phyloP scores from a whole-genome alignment of 2,888 invertebrate species.

The Hofmannophila pseudospretella region DNA sequence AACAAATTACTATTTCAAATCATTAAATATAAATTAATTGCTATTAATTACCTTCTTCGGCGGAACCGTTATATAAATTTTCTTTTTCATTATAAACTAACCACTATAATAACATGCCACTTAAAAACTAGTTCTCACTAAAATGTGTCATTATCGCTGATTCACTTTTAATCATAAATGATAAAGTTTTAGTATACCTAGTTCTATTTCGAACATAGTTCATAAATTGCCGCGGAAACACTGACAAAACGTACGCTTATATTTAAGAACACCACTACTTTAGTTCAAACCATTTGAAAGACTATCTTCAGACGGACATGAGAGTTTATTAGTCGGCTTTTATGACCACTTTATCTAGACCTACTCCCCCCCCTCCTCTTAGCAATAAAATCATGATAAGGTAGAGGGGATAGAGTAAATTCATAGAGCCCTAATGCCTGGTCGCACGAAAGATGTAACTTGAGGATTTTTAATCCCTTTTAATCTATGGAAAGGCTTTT shows the following conservation, averaged over 20 bases:
- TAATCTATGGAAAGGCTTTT: constrained; percentile 24
- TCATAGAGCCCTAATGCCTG: constrained; percentile 19
- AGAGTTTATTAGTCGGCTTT: neutral
- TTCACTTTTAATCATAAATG: neutral
- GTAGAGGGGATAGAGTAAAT: constrained; percentile 17
- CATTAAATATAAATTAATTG: no score
- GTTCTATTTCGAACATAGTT: no score
- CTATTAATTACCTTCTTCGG: constrained; percentile 23
- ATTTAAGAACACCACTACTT: constrained; percentile 5
- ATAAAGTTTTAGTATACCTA: no score
- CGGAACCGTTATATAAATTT: constrained; percentile 26
- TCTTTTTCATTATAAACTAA: constrained; percentile 24
- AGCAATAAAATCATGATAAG: constrained; percentile 13
- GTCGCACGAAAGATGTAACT: constrained; percentile 12
- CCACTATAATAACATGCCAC: neutral
- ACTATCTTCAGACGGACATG: constrained; percentile 7
- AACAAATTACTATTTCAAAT: no score
- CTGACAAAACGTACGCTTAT: no score
- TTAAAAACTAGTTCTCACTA: no score
- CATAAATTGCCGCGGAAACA: no score
- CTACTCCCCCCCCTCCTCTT: constrained; percentile 1
- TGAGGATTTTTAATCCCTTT: constrained; percentile 37
- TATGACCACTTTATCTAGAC: constrained; percentile 11
- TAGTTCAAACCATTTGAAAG: neutral
- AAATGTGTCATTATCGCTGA: constrained; percentile 4